Evolutionary conservation across 2,113 vertebrate genomes (phyloP), one percentile per base, ranked within the genome.

Genomic region (Paramisgurnus dabryanus): DNA sequence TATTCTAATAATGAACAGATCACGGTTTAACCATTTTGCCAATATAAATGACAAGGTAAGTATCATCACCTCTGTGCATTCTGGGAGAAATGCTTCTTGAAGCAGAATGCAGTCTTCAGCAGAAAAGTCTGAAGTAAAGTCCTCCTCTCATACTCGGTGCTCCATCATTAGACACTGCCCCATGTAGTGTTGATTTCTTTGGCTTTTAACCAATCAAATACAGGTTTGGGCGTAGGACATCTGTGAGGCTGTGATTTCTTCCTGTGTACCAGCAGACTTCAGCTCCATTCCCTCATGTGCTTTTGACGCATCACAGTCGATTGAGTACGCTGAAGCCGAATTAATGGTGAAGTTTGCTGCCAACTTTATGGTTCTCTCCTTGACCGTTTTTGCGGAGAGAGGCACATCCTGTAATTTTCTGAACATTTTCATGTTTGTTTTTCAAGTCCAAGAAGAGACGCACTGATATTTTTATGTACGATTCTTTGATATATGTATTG

Each of bases 371-470:
- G 84, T 53, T 7, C 84, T 87, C 72, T 88, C 84, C 12, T 83
- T 88, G 79, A 89, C 76, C 7, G 71, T 88, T 69, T 88, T 88
- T 12, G 78, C 80, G 50, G 83, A 85, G 65, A 87, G 83, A 55
- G 72, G 68, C 63, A 84, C 80, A 0, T 85, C 84, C 22, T 22
- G 22, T 49, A 12, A 87, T 86, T 88, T 86, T 87, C 80, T 75
- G 81, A 0, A 85, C 45, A 74, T 85, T 47, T 50, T 87, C 69
- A 41, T 0, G 10, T 15, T 87, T 84, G 83, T 89, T 87, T 87
- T 86, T 89, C 10, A 87, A 89, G 40, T 47, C 66, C 4, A 15
- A 7, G 13, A 45, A 67, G 45, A 67, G 66, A 11, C 18, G 66
- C 77, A 85, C 82, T 1, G 66, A 67, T 18, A 67, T 67, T n/a